A percentile compares a stretch with the other conserved stretches of the same genome.
Evolutionary conservation across 2,797 vertebrate species (phyloP).

Genomic region (Enteromius treurensis): DNA sequence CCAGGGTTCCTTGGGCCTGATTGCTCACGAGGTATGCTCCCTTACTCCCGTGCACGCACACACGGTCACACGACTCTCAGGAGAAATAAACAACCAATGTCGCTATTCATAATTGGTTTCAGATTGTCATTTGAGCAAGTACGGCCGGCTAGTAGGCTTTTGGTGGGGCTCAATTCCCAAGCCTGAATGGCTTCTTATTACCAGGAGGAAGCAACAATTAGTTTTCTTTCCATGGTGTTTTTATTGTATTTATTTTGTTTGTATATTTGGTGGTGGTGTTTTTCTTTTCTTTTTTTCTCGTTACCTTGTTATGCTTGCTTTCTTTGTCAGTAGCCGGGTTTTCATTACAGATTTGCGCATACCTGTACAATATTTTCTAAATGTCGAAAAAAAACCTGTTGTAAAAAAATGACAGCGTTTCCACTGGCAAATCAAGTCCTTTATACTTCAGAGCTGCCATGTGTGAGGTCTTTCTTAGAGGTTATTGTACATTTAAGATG

Average conservation of each 20-base stretch:
- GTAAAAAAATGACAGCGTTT: neutral
- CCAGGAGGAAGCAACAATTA: slow-evolving; percentile 37
- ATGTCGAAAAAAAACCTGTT: neutral
- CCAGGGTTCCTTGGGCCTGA: slow-evolving; percentile 95
- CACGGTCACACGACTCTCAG: slow-evolving; percentile 45
- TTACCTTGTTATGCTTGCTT: neutral
- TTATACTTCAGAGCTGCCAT: neutral
- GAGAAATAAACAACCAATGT: slow-evolving; percentile 49
- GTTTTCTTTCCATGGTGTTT: neutral
- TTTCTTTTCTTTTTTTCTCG: neutral
- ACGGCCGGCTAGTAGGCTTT: slow-evolving; percentile 29
- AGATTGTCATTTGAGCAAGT: slow-evolving; percentile 57
- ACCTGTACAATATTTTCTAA: neutral
- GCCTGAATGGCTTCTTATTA: slow-evolving; percentile 50
- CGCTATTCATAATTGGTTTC: slow-evolving; percentile 57
- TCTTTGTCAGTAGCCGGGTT: neutral
- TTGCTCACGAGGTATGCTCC: slow-evolving; percentile 91
- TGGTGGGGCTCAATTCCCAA: slow-evolving; percentile 29
- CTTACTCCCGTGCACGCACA: slow-evolving; percentile 33
- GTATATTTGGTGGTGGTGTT: neutral
- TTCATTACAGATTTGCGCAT: neutral
- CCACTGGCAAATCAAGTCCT: neutral
- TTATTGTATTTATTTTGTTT: slow-evolving; percentile 1
- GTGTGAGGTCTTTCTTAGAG: neutral
- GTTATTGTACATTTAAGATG: neutral